Conservation (phyloP, 1,140 invertebrate species). For the Acyrthosiphon pisum region DNA sequence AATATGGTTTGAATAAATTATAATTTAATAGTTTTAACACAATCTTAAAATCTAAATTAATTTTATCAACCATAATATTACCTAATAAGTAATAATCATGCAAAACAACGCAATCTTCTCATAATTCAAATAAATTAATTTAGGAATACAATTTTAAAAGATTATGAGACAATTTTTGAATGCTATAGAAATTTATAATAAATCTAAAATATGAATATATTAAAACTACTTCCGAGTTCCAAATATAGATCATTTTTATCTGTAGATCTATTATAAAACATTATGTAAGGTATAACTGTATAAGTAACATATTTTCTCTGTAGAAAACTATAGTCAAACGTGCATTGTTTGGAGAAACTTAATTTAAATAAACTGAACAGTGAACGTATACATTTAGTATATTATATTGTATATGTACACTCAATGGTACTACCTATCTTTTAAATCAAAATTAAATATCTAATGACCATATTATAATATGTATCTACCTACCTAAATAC, state of each 20-base stretch:
- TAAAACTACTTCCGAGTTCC: not conserved
- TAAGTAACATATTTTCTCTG: constrained; percentile 3
- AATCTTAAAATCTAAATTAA: no score
- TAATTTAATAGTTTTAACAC: no score
- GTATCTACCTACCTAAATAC: not conserved
- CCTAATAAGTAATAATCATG: no score
- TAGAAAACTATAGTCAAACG: not conserved
- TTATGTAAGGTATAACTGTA: not conserved
- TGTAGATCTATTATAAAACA: not conserved
- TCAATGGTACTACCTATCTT: constrained; percentile 19
- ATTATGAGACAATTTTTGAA: not conserved
- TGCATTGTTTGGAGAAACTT: constrained; percentile 22
- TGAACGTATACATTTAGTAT: not conserved
- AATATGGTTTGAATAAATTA: no score
- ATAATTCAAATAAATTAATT: no score
- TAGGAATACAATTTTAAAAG: not conserved
- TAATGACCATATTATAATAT: not conserved
- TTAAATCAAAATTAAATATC: constrained; percentile 22
- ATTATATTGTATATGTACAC: no score
- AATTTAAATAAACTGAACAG: constrained; percentile 11
- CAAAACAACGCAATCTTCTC: no score
- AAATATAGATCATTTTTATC: not conserved
- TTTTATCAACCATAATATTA: no score
- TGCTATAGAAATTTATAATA: not conserved
- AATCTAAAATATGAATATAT: not conserved